A percentile compares a stretch with the other conserved stretches of the same genome.
Evolutionary conservation across 2,888 invertebrate genomes (phyloP).

Genomic region (Trissolcus brochymenae): DNA sequence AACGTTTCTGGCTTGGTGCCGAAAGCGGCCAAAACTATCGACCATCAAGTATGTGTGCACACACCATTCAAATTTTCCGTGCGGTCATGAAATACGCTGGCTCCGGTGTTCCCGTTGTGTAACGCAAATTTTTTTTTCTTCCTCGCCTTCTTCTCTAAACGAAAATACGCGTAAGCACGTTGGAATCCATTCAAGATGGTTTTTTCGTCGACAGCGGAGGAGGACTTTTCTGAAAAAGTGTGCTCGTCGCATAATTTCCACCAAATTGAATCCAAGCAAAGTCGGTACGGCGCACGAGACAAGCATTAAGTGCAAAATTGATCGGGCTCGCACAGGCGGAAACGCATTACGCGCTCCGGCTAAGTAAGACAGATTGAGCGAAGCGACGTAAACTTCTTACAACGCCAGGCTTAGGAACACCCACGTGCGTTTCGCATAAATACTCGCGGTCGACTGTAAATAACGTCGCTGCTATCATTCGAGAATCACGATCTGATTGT

Average conservation of each 20-base stretch:
- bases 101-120: neutral
- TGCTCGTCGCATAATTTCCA: constrained; percentile 45
- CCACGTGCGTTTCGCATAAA: constrained; percentile 54
- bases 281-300: constrained; percentile 26
- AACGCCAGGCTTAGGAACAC: constrained; percentile 56
- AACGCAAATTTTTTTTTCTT: constrained; percentile 12
- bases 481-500: constrained; percentile 42
- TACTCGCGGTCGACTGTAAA: constrained; percentile 42
- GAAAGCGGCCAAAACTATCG: constrained; percentile 17
- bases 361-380: constrained; percentile 61
- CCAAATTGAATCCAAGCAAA: constrained; percentile 40
- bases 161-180: constrained; percentile 15
- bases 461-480: constrained; percentile 35
- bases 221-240: constrained; percentile 24
- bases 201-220: neutral
- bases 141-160: neutral
- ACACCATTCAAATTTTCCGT: constrained; percentile 8
- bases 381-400: constrained; percentile 52
- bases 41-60: neutral
- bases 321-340: constrained; percentile 49
- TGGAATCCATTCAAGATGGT: constrained; percentile 5
- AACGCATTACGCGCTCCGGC: constrained; percentile 56
- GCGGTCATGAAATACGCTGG: constrained; percentile 2
- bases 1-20: constrained; percentile 30
- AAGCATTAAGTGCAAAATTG: constrained; percentile 47